Conservation (phyloP, 2,797 vertebrate genomes). For the Sebastes steindachneri region DNA sequence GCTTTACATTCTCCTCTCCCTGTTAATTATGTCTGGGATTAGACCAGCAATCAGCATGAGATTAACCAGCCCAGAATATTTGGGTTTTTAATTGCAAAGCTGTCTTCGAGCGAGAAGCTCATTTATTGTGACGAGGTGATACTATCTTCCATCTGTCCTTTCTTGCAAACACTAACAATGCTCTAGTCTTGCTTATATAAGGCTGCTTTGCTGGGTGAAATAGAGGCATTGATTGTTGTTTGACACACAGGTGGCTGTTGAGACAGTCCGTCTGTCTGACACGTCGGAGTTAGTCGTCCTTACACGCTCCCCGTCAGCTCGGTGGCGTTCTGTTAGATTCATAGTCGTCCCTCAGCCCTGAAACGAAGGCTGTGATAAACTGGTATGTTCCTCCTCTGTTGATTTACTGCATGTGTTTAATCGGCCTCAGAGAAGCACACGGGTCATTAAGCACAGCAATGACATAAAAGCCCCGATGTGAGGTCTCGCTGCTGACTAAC, state of each 20-base stretch:
- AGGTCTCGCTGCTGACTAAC: slow-evolving; percentile 41
- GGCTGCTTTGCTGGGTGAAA: slow-evolving; percentile 22
- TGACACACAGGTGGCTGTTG: slow-evolving; percentile 29
- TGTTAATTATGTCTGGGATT: slow-evolving; percentile 60
- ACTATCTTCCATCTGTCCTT: slow-evolving; percentile 21
- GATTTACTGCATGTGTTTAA: slow-evolving; percentile 69
- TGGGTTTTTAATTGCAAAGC: slow-evolving; percentile 47
- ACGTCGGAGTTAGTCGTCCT: slow-evolving; percentile 36
- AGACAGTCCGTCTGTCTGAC: slow-evolving; percentile 29
- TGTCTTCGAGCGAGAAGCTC: slow-evolving; percentile 8
- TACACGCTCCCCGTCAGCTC: slow-evolving; percentile 48
- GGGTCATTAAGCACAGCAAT: slow-evolving; percentile 64
- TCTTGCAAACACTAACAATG: slow-evolving; percentile 9
- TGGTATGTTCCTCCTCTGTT: slow-evolving; percentile 54
- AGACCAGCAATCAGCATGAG: slow-evolving; percentile 14
- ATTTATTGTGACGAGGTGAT: slow-evolving; percentile 30
- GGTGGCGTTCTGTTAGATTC: slow-evolving; percentile 43
- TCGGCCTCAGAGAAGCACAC: slow-evolving; percentile 52
- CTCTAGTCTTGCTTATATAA: slow-evolving; percentile 17
- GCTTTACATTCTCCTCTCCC: slow-evolving; percentile 35
- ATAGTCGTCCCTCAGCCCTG: slow-evolving; percentile 41
- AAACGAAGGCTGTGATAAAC: slow-evolving; percentile 66
- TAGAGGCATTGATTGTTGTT: slow-evolving; percentile 40
- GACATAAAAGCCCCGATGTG: slow-evolving; percentile 54
- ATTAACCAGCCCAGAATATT: slow-evolving; percentile 26